phyloP scores from a whole-genome alignment of 2,113 vertebrate genomes.

The Myiopsitta monachus region DNA sequence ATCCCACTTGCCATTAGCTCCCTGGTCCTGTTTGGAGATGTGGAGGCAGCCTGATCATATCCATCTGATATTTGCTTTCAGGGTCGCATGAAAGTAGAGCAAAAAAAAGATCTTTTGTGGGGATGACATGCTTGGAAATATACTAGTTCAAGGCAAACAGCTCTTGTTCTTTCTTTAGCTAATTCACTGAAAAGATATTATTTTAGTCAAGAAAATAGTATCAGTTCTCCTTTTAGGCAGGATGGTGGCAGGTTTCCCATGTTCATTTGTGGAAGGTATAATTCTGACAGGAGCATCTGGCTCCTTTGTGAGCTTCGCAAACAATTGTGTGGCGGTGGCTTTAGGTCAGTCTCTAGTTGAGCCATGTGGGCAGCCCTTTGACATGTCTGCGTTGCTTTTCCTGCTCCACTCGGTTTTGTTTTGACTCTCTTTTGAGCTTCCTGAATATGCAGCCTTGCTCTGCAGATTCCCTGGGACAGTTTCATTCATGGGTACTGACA shows the following conservation, averaged over 20 bases:
- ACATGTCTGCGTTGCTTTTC: constrained; percentile 26
- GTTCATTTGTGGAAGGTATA: constrained; percentile 55
- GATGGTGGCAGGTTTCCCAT: constrained; percentile 57
- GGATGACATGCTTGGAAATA: constrained; percentile 47
- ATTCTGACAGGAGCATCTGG: constrained; percentile 68
- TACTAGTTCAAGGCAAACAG: constrained; percentile 48
- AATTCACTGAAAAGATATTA: constrained; percentile 61
- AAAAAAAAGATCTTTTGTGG: constrained; percentile 56
- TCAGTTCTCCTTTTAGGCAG: constrained; percentile 33
- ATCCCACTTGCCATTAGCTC: constrained; percentile 54
- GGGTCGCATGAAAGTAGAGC: neutral
- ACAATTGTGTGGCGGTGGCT: constrained; percentile 53
- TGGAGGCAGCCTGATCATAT: constrained; percentile 46
- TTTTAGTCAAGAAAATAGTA: constrained; percentile 52
- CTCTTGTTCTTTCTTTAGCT: constrained; percentile 36
- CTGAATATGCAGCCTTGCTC: constrained; percentile 46
- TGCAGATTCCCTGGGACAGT: constrained; percentile 40
- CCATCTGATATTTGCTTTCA: constrained; percentile 65
- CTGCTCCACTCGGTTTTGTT: constrained; percentile 56
- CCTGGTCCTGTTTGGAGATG: constrained; percentile 47
- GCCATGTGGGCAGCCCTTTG: constrained; percentile 65
- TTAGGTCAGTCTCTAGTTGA: constrained; percentile 43
- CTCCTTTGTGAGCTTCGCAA: constrained; percentile 59
- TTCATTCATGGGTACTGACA: constrained; percentile 55
- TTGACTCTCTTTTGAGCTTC: constrained; percentile 56